These are phyloP conservation scores for Galemys pyrenaicus DNA, from an alignment of 2,113 vertebrate genomes.

Conservation along the genomic window DNA sequence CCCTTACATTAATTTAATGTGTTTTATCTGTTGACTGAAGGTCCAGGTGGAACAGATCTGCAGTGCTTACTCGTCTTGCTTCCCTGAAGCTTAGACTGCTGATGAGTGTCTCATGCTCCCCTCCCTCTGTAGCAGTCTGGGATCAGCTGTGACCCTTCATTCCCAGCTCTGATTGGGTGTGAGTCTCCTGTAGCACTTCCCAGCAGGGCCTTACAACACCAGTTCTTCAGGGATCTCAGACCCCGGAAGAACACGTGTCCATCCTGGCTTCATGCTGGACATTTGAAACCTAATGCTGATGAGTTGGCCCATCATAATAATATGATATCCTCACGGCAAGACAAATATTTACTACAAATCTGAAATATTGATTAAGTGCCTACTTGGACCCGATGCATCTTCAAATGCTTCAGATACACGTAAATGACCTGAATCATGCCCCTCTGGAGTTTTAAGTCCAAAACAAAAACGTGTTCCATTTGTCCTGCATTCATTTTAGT, in stretches of 20 bases:
- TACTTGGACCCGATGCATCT: neutral
- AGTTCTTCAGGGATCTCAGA: neutral
- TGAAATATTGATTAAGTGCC: neutral
- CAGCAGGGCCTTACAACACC: neutral
- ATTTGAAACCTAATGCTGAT: neutral
- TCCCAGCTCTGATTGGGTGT: neutral
- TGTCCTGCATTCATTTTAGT: neutral
- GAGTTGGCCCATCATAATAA: neutral
- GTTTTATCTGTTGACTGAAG: neutral
- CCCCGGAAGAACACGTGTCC: rapidly evolving
- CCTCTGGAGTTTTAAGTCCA: neutral
- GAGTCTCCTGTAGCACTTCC: neutral
- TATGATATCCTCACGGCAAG: neutral
- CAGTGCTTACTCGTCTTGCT: neutral
- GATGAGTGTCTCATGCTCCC: neutral
- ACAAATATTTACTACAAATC: neutral
- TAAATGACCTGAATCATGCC: neutral
- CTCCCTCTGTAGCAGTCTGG: neutral
- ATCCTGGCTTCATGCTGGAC: neutral
- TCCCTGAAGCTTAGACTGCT: neutral
- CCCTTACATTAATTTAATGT: too few species aligned
- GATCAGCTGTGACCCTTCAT: neutral
- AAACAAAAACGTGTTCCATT: neutral
- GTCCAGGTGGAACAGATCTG: too few species aligned
- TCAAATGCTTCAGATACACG: neutral